Evolutionary conservation across 2,113 vertebrate genomes (phyloP).

Genomic region (Lota lota): DNA sequence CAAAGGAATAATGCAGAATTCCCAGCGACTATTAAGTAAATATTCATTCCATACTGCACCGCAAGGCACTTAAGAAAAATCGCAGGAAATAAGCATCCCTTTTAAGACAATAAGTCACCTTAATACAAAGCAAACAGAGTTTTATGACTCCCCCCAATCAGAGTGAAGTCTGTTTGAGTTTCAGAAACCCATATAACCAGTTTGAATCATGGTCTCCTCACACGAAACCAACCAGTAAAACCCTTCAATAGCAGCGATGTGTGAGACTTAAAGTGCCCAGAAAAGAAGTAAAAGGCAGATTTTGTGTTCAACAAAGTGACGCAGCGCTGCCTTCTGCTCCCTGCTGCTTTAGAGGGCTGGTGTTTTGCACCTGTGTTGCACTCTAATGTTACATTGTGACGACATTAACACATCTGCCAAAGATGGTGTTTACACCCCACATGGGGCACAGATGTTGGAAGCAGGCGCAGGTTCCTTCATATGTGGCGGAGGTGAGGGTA

Average conservation of each 20-base stretch:
- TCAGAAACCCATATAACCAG: conserved; percentile 1
- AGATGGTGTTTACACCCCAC: conserved; percentile 22
- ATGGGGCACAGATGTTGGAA: conserved; percentile 50
- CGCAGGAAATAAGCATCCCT: too few relatives aligned
- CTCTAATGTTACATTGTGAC: conserved; percentile 51
- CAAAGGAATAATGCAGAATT: too few relatives aligned
- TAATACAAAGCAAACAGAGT: too few relatives aligned
- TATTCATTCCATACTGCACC: too few relatives aligned
- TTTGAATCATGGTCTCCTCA: not conserved
- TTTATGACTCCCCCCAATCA: too few relatives aligned
- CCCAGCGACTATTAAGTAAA: too few relatives aligned
- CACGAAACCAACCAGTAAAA: conserved; percentile 4
- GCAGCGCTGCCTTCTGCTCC: conserved; percentile 8
- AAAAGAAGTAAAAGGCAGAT: conserved; percentile 3
- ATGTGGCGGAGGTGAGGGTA: conserved; percentile 28
- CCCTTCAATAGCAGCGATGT: not conserved
- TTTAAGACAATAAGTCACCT: too few relatives aligned
- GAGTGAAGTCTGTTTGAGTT: conserved; percentile 1
- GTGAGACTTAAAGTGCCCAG: conserved; percentile 20
- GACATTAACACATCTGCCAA: conserved; percentile 53
- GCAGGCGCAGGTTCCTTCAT: conserved; percentile 19
- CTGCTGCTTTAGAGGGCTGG: conserved; percentile 1
- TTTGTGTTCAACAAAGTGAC: conserved; percentile 5
- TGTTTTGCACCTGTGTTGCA: conserved; percentile 36
- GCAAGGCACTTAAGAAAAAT: too few relatives aligned